A percentile compares a stretch with the other conserved stretches of the same genome.
Evolutionary conservation across 2,888 invertebrate species (phyloP).

Genomic region (Acanthosepion lycidas): DNA sequence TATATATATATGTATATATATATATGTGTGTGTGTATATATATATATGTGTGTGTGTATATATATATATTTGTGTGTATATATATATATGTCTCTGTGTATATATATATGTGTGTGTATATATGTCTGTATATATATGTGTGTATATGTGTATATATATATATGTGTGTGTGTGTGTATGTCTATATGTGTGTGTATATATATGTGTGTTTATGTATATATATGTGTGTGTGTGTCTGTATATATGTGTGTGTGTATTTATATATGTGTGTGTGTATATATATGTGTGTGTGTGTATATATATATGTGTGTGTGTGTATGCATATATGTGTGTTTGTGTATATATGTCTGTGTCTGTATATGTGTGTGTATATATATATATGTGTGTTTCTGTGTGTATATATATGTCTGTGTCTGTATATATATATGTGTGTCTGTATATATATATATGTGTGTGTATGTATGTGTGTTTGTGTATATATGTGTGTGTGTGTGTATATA

Average conservation of each 20-base stretch:
- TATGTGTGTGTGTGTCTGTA: not conserved
- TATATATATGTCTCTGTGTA: not conserved
- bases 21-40: not conserved
- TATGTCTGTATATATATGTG: not conserved
- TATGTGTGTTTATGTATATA: not conserved
- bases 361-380: not conserved
- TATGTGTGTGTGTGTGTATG: not conserved
- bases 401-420: not conserved
- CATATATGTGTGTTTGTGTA: not conserved
- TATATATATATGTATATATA: not conserved
- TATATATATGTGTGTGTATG: not conserved
- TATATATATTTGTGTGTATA: not conserved
- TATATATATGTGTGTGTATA: not conserved
- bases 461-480: not conserved
- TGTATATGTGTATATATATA: not conserved
- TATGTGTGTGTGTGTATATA: not conserved
- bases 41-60: constrained; percentile 36
- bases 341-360: not conserved
- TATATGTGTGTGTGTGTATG: not conserved
- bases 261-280: not conserved
- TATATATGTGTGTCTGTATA: not conserved
- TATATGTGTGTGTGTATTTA: not conserved
- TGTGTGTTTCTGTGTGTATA: not conserved
- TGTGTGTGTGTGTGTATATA: not conserved
- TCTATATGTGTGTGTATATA: not conserved